These are phyloP conservation scores for Dysmachus trigonus DNA, from an alignment of 2,888 invertebrate genomes.

Conservation along the genomic window DNA sequence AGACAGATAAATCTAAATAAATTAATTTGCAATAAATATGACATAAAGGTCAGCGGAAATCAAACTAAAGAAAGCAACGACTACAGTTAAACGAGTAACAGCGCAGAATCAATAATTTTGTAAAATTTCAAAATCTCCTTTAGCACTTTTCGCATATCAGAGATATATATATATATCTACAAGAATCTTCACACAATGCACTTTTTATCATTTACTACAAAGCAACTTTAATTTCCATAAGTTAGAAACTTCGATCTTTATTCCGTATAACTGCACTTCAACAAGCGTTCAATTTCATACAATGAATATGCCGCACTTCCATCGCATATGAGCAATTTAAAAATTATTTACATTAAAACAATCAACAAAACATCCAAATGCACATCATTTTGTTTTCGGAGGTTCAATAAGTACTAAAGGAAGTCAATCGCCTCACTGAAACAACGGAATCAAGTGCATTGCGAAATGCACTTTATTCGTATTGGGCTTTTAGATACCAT, in stretches of 20 bases:
- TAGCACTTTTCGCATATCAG: background rate
- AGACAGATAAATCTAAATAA: background rate
- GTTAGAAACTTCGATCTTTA: background rate
- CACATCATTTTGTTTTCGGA: slow-evolving; percentile 14
- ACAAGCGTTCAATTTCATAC: background rate
- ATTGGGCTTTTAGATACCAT: background rate
- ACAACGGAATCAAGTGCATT: slow-evolving; percentile 37
- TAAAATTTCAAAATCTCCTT: background rate
- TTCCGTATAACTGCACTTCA: background rate
- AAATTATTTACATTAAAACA: background rate
- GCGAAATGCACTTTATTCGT: slow-evolving; percentile 29
- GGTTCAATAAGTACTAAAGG: slow-evolving; percentile 8
- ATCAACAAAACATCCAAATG: slow-evolving; percentile 8
- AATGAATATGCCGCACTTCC: background rate
- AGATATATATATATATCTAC: background rate
- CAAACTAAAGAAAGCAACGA: background rate
- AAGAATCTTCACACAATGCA: background rate
- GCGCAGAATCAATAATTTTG: slow-evolving; percentile 38
- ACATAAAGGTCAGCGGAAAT: background rate
- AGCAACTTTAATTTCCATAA: background rate
- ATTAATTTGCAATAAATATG: background rate
- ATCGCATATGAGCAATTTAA: background rate
- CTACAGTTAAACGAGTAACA: background rate
- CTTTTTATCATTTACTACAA: background rate
- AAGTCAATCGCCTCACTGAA: slow-evolving; percentile 15